A percentile compares a stretch with the other conserved stretches of the same genome.
phyloP scores from a whole-genome alignment of 2,888 invertebrate genomes.

The Linnaemya vulpina region DNA sequence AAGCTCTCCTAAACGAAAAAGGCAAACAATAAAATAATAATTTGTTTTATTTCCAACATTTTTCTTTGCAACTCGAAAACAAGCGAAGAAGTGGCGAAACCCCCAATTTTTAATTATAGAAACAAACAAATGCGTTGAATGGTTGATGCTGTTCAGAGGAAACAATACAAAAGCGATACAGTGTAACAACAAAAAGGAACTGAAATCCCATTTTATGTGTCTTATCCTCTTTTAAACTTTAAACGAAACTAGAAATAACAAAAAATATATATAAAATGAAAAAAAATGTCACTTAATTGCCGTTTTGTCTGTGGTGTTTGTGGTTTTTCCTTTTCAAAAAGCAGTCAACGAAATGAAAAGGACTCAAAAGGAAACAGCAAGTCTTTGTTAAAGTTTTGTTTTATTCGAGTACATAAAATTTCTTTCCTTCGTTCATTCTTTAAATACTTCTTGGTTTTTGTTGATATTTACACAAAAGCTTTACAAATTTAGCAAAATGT shows the following conservation, averaged over 20 bases:
- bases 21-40: slow-evolving; percentile 59
- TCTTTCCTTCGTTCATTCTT: slow-evolving; percentile 9
- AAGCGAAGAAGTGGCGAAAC: slow-evolving; percentile 61
- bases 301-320: slow-evolving; percentile 70
- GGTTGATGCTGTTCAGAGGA: slow-evolving; percentile 67
- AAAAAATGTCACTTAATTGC: slow-evolving; percentile 70
- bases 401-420: not conserved
- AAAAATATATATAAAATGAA: slow-evolving; percentile 8
- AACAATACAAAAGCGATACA: slow-evolving; percentile 18
- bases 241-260: slow-evolving; percentile 35
- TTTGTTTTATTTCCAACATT: slow-evolving; percentile 32
- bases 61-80: slow-evolving; percentile 18
- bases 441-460: slow-evolving; percentile 45
- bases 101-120: slow-evolving; percentile 74
- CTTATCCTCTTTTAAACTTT: slow-evolving; percentile 54
- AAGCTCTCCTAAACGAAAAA: slow-evolving; percentile 18
- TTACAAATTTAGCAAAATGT: slow-evolving; percentile 62
- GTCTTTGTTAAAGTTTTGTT: slow-evolving; percentile 61
- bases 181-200: slow-evolving; percentile 42
- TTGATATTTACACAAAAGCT: slow-evolving; percentile 68
- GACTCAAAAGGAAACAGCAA: slow-evolving; percentile 18
- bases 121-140: slow-evolving; percentile 73
- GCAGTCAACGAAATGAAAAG: not conserved
- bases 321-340: slow-evolving; percentile 55
- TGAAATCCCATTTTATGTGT: slow-evolving; percentile 45